Conservation (phyloP, 2,888 invertebrate species). For the Folsomia manolachei region DNA sequence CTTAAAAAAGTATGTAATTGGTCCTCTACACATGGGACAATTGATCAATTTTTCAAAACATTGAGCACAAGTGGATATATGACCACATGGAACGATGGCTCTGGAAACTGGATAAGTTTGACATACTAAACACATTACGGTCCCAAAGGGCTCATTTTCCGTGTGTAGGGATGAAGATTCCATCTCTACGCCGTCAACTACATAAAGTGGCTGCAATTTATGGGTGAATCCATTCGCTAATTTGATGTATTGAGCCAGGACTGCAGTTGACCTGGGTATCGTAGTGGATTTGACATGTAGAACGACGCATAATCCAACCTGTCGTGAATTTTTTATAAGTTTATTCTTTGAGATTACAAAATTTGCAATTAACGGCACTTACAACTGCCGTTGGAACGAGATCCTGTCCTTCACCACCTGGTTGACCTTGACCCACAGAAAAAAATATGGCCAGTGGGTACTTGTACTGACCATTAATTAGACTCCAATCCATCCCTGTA, state of each 20-base stretch:
- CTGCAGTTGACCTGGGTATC: slow-evolving; percentile 74
- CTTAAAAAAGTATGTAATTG: slow-evolving; percentile 36
- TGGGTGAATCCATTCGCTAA: slow-evolving; percentile 78
- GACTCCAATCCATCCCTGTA: slow-evolving; percentile 26
- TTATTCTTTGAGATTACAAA: too few species aligned
- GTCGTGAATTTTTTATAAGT: too few species aligned
- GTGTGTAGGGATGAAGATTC: neutral
- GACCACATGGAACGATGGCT: slow-evolving; percentile 77
- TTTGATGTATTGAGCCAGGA: slow-evolving; percentile 80
- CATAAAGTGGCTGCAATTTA: slow-evolving; percentile 60
- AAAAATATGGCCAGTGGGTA: slow-evolving; percentile 37
- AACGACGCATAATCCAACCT: slow-evolving; percentile 79
- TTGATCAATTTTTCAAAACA: slow-evolving; percentile 73
- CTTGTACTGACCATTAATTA: slow-evolving; percentile 24
- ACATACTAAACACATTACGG: slow-evolving; percentile 71
- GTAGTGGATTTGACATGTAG: slow-evolving; percentile 79
- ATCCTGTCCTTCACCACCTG: neutral
- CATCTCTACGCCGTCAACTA: slow-evolving; percentile 38
- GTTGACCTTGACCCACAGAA: neutral
- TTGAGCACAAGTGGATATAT: slow-evolving; percentile 78
- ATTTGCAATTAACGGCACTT: too few species aligned
- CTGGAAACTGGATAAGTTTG: slow-evolving; percentile 73
- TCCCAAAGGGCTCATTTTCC: slow-evolving; percentile 28
- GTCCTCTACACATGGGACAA: slow-evolving; percentile 39
- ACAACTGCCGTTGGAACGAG: slow-evolving; percentile 2